Evolutionary conservation across 2,797 vertebrate species (phyloP), one percentile per base, ranked within the genome.

Genomic region (Gymnodraco acuticeps): DNA sequence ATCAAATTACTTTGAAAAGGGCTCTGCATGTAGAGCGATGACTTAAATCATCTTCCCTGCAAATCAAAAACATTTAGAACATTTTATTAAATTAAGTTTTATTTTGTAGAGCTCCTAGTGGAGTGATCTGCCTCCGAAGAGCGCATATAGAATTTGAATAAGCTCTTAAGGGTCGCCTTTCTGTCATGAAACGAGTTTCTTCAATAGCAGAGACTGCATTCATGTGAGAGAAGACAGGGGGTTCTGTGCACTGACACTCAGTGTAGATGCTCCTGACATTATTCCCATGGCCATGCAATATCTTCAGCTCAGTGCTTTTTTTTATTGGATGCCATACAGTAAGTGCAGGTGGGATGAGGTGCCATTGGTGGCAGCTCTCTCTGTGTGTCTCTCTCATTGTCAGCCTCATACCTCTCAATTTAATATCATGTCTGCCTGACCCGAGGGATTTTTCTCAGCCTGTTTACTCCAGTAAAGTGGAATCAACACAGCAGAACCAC

Each of bases 401-500:
- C 86, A 70, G 64, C 66, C 65, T 81, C 60, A 38, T 31, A 27
- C 71, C 65, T 73, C 72, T 48, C 73, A 77, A 80, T 90, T 84
- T 88, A 85, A 88, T 84, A 89, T 83, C 74, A 81, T 72, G 69
- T 89, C 81, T 76, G 69, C 46, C 78, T 84, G 82, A 82, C 84
- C 82, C n/a, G 27, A 61, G 71, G 80, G 77, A 82, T 82, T 20
- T 78, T 76, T 82, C 67, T 73, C 74, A 52, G 80, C 60, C 78
- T 45, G 65, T 88, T 88, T 87, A 69, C 81, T 74, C 68, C 61
- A 43, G 58, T 74, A 70, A 81, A 83, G 80, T 78, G 80, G 75
- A 80, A 79, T 89, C 81, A 88, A 90, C 73, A 50, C 74, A 75
- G 88, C 83, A 86, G 81, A 87, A 81, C 83, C 71, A 68, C 72